These are phyloP conservation scores for Paraplagusia blochii DNA, from an alignment of 2,113 vertebrate genomes.

Conservation along the genomic window DNA sequence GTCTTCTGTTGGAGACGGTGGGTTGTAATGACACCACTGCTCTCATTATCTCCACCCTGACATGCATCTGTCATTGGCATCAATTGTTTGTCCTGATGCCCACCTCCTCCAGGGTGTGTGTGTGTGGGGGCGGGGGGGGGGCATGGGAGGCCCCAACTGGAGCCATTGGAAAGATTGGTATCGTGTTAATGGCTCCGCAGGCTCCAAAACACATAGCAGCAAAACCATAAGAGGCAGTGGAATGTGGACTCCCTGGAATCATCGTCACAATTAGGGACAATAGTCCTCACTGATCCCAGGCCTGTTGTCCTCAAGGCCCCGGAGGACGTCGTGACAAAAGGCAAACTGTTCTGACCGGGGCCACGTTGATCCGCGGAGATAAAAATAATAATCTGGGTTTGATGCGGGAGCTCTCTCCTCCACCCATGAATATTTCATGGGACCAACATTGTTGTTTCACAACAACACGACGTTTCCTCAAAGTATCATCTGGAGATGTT, in stretches of 20 bases:
- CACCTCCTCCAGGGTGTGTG: conserved; percentile 45
- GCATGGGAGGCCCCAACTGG: conserved; percentile 70
- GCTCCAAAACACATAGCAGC: conserved; percentile 71
- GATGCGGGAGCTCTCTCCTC: no score
- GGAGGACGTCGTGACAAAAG: no score
- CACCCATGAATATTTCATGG: no score
- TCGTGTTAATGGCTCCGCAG: conserved; percentile 77
- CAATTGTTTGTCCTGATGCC: conserved; percentile 70
- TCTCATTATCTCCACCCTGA: conserved; percentile 71
- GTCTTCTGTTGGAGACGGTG: conserved; percentile 54
- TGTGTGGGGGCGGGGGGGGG: conserved; percentile 22
- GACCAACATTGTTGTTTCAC: no score
- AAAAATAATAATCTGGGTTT: no score
- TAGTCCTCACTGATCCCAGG: conserved; percentile 59
- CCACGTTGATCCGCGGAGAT: no score
- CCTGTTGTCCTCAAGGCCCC: conserved; percentile 46
- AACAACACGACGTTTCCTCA: no score
- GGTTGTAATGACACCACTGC: conserved; percentile 68
- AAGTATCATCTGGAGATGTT: no score
- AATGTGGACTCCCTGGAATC: conserved; percentile 74
- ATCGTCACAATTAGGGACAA: conserved; percentile 75
- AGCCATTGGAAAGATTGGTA: conserved; percentile 80
- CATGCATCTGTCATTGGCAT: conserved; percentile 74
- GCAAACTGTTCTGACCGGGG: no score
- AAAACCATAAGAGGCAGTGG: conserved; percentile 74